Evolutionary conservation across 2,888 invertebrate species (phyloP).

Genomic region (Amphipoea lucens): DNA sequence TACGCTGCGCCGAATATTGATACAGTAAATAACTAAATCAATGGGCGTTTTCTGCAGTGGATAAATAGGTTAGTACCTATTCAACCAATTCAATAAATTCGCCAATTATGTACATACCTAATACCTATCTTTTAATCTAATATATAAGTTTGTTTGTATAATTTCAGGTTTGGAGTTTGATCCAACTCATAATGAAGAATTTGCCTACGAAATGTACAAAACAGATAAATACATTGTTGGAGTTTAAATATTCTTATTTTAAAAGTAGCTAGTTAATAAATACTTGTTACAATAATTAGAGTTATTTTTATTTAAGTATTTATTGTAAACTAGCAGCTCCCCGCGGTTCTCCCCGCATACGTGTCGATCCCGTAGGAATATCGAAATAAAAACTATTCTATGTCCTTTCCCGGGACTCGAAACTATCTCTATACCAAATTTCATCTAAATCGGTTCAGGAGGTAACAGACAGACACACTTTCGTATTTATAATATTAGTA

Average conservation of each 20-base stretch:
- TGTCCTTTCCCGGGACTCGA: no score
- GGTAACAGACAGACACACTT: no score
- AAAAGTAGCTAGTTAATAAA: conserved; percentile 39
- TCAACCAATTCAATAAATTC: background rate
- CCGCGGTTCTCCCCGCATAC: no score
- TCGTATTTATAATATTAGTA: no score
- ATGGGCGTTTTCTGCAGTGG: background rate
- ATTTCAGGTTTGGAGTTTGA: conserved; percentile 93
- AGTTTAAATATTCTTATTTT: conserved; percentile 80
- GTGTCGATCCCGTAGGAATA: no score
- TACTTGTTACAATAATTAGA: conserved; percentile 6
- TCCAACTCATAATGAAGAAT: conserved; percentile 94
- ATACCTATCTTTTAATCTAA: background rate
- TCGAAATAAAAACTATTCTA: no score
- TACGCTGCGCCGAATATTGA: background rate
- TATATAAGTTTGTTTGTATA: conserved; percentile 7
- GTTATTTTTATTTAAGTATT: conserved; percentile 8
- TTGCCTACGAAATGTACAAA: conserved; percentile 98
- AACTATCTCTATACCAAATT: no score
- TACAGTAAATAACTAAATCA: background rate
- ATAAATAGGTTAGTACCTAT: background rate
- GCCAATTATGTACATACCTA: background rate
- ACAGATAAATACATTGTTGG: conserved; percentile 92
- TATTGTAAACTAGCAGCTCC: no score
- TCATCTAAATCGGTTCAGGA: no score